These are phyloP conservation scores for Agrochola circellaris DNA, from an alignment of 2,888 invertebrate species.

Conservation along the genomic window DNA sequence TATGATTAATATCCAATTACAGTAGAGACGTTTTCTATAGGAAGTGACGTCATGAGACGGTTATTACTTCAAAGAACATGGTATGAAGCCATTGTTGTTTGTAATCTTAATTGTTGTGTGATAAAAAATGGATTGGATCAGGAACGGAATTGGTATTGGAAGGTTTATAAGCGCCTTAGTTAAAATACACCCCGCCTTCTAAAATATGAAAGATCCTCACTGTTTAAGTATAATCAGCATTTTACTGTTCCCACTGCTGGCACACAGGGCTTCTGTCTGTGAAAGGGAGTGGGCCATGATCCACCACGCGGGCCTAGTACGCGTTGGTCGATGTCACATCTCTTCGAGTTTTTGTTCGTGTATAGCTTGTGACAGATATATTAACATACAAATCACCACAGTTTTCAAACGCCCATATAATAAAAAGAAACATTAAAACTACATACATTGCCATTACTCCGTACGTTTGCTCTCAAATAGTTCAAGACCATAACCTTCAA, in stretches of 20 bases:
- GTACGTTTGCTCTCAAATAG: conserved; percentile 48
- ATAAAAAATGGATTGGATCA: conserved; percentile 40
- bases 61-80: conserved; percentile 40
- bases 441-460: conserved; percentile 19
- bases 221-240: background rate
- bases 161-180: conserved; percentile 7
- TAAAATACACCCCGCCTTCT: background rate
- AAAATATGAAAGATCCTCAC: background rate
- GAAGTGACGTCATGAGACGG: conserved; percentile 51
- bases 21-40: conserved; percentile 43
- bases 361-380: background rate
- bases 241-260: background rate
- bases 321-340: background rate
- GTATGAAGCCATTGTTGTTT: conserved; percentile 51
- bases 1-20: conserved; percentile 50
- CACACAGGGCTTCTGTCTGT: too few relatives aligned
- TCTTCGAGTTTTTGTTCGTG: background rate
- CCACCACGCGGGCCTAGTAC: background rate
- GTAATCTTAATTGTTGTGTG: conserved; percentile 10
- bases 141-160: background rate
- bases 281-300: background rate
- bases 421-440: conserved; percentile 18
- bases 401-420: conserved; percentile 12
- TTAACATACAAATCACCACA: conserved; percentile 6
- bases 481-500: conserved; percentile 57